Evolutionary conservation across 2,888 invertebrate species (phyloP).

Genomic region (Drosophila parthenogenetica): DNA sequence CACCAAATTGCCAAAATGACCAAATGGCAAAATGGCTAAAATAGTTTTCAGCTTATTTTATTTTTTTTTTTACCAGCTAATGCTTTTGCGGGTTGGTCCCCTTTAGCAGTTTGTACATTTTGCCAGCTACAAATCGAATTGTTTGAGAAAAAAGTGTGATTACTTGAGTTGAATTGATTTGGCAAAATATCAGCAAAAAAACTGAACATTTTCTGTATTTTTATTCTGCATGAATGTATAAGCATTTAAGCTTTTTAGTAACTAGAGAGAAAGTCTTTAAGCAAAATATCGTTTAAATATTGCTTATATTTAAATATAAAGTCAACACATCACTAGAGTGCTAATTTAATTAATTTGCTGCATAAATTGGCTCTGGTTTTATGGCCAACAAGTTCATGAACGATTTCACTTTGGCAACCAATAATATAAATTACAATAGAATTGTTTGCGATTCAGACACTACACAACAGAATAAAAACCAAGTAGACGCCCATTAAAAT

Average conservation of each 20-base stretch:
- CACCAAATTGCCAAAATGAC: constrained; percentile 79
- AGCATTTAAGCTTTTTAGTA: not conserved
- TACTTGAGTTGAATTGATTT: constrained; percentile 2
- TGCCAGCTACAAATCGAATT: constrained; percentile 14
- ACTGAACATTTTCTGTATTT: not conserved
- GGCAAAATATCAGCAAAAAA: constrained; percentile 7
- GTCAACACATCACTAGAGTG: not conserved
- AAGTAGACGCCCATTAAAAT: constrained; percentile 22
- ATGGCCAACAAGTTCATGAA: constrained; percentile 40
- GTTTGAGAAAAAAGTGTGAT: constrained; percentile 13
- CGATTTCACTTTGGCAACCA: constrained; percentile 54
- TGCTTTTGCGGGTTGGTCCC: constrained; percentile 62
- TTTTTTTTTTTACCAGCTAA: constrained; percentile 49
- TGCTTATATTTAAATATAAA: too few relatives aligned
- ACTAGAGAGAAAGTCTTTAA: too few relatives aligned
- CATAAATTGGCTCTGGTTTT: constrained; percentile 32
- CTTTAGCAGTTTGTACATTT: constrained; percentile 8
- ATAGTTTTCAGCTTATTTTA: constrained; percentile 43
- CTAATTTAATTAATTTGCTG: constrained; percentile 26
- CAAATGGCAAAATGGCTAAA: constrained; percentile 62
- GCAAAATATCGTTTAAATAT: not conserved
- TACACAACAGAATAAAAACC: not conserved
- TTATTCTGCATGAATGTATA: too few relatives aligned
- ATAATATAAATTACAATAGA: constrained; percentile 22
- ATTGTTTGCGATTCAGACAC: not conserved